These are phyloP conservation scores for Rhinogobio ventralis DNA, from an alignment of 2,797 vertebrate species.

Conservation along the genomic window DNA sequence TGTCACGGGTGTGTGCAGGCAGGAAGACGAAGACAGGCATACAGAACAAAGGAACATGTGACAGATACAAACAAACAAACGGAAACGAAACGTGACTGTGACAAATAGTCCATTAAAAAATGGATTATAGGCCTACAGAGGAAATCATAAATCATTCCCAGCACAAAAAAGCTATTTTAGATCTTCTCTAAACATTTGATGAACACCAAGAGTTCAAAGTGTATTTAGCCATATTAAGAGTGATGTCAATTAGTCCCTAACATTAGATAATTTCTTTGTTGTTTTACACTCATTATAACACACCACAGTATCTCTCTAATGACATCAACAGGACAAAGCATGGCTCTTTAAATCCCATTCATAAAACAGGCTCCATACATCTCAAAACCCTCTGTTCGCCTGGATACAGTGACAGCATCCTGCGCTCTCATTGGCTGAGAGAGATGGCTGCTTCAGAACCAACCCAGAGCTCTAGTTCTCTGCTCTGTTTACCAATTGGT, in stretches of 20 bases:
- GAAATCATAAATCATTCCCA: slow-evolving; percentile 9
- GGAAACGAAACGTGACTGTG: no score
- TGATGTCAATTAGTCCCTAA: slow-evolving; percentile 14
- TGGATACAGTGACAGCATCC: slow-evolving; percentile 67
- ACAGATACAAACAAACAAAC: no score
- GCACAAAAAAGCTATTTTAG: neutral
- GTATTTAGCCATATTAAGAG: neutral
- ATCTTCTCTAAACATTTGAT: neutral
- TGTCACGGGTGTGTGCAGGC: no score
- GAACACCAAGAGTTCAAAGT: slow-evolving; percentile 6
- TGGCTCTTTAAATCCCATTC: slow-evolving; percentile 64
- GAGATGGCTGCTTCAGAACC: slow-evolving; percentile 48
- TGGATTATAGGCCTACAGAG: neutral
- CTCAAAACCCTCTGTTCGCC: slow-evolving; percentile 62
- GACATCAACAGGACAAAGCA: slow-evolving; percentile 26
- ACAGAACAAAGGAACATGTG: no score
- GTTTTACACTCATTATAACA: slow-evolving; percentile 27
- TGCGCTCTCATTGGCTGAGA: slow-evolving; percentile 57
- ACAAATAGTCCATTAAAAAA: neutral
- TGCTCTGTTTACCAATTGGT: slow-evolving; percentile 58
- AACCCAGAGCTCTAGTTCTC: slow-evolving; percentile 58
- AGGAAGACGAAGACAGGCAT: no score
- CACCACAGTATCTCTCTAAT: slow-evolving; percentile 33
- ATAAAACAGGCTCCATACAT: slow-evolving; percentile 58
- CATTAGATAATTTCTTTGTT: slow-evolving; percentile 4